Percentiles rank a stretch among this genome's conserved stretches.
Evolutionary conservation across 1,140 invertebrate species (phyloP).

Genomic region (Lethrus apterus): DNA sequence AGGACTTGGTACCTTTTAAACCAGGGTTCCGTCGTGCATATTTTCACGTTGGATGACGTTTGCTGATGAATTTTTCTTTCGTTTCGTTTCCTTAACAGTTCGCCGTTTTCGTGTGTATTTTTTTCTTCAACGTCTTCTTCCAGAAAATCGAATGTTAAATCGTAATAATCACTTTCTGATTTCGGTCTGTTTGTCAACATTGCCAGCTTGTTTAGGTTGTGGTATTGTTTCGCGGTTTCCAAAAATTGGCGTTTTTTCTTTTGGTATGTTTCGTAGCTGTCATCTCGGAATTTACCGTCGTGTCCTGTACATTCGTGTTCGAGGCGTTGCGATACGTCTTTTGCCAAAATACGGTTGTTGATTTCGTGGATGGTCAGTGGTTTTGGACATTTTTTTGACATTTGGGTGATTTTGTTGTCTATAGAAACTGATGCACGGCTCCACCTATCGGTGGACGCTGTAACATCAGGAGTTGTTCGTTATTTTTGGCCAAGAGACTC

Average conservation of each 20-base stretch:
- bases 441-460: no score
- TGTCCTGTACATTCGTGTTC: conserved; percentile 20
- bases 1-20: conserved; percentile 27
- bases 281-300: conserved; percentile 22
- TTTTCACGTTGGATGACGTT: background rate
- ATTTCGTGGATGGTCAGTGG: conserved; percentile 8
- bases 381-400: background rate
- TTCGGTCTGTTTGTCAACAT: background rate
- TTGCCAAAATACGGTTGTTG: background rate
- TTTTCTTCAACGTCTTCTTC: background rate
- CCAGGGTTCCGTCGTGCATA: conserved; percentile 26
- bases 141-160: conserved; percentile 1
- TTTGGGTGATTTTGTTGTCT: background rate
- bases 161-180: background rate
- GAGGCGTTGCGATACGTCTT: background rate
- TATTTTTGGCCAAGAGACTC: no score
- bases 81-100: background rate
- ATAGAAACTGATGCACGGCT: background rate
- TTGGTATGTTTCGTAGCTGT: conserved; percentile 24
- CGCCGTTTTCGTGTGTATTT: background rate
- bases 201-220: conserved; percentile 17
- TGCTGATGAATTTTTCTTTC: conserved; percentile 15
- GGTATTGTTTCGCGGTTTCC: conserved; percentile 18
- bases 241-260: conserved; percentile 22
- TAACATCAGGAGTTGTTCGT: no score